phyloP scores from a whole-genome alignment of 2,113 vertebrate genomes.

The Carassius auratus region DNA sequence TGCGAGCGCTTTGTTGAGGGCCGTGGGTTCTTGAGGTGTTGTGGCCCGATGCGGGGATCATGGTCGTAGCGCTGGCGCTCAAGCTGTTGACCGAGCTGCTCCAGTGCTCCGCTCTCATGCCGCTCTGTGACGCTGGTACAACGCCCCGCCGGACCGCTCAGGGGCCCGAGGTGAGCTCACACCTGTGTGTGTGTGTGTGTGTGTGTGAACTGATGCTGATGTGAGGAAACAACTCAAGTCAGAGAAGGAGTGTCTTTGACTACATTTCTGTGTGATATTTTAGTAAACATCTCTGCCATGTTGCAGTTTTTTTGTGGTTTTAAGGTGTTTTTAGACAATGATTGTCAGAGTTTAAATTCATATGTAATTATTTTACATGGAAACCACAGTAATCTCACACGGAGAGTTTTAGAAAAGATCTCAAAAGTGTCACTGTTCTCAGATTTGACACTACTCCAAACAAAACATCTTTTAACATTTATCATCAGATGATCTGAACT shows the following conservation, averaged over 20 bases:
- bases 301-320: background rate
- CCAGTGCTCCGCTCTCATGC: constrained; percentile 73
- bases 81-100: constrained; percentile 73
- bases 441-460: too few relatives aligned
- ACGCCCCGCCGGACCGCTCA: constrained; percentile 56
- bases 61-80: constrained; percentile 74
- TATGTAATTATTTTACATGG: too few relatives aligned
- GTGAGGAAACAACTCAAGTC: background rate
- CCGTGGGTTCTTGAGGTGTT: constrained; percentile 49
- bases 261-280: background rate
- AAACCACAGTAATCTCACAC: too few relatives aligned
- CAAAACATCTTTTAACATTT: too few relatives aligned
- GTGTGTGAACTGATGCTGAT: background rate
- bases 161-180: constrained; percentile 74
- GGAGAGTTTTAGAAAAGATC: too few relatives aligned
- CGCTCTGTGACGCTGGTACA: constrained; percentile 67
- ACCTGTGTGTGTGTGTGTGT: background rate
- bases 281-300: background rate
- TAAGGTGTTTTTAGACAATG: background rate
- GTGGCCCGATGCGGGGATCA: constrained; percentile 67
- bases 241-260: background rate
- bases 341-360: too few relatives aligned
- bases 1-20: constrained; percentile 32
- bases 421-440: too few relatives aligned
- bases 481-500: too few relatives aligned